These are phyloP conservation scores for Porites evermanni DNA, from an alignment of 92 coral and sea anemone species.

Conservation along the genomic window DNA sequence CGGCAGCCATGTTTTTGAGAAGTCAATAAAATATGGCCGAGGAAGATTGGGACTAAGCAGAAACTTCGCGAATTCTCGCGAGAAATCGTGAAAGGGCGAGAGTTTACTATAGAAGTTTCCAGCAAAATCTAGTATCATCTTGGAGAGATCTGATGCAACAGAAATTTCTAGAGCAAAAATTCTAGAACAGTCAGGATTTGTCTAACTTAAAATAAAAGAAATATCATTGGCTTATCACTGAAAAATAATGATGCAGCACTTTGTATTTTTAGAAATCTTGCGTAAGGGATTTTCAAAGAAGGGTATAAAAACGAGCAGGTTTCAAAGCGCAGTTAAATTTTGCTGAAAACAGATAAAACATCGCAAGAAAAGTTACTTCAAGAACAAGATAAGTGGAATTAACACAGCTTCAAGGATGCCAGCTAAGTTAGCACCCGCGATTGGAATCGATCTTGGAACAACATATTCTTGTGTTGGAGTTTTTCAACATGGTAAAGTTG, in stretches of 20 bases:
- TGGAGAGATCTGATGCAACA: not conserved
- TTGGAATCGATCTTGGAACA: conserved; percentile 66
- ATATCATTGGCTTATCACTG: not conserved
- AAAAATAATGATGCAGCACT: conserved; percentile 3
- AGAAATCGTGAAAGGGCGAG: not conserved
- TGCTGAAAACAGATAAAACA: not conserved
- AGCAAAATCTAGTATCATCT: not conserved
- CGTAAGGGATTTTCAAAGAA: not conserved
- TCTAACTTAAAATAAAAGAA: not conserved
- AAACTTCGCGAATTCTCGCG: not conserved
- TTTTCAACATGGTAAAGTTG: conserved; percentile 88
- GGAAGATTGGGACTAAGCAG: not conserved
- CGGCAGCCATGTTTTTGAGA: too few relatives aligned
- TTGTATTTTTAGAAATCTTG: conserved; percentile 3
- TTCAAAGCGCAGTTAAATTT: not conserved
- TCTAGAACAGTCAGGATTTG: not conserved
- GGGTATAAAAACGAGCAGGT: conserved; percentile 4
- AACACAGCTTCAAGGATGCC: not conserved
- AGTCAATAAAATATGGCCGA: not conserved
- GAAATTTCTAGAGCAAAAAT: not conserved
- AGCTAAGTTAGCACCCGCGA: conserved; percentile 28
- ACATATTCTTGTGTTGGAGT: conserved; percentile 95
- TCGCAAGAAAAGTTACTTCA: not conserved
- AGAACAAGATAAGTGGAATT: not conserved
- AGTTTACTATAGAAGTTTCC: not conserved